These are phyloP conservation scores for Gibbula magus DNA, from an alignment of 2,888 invertebrate genomes.

Conservation along the genomic window DNA sequence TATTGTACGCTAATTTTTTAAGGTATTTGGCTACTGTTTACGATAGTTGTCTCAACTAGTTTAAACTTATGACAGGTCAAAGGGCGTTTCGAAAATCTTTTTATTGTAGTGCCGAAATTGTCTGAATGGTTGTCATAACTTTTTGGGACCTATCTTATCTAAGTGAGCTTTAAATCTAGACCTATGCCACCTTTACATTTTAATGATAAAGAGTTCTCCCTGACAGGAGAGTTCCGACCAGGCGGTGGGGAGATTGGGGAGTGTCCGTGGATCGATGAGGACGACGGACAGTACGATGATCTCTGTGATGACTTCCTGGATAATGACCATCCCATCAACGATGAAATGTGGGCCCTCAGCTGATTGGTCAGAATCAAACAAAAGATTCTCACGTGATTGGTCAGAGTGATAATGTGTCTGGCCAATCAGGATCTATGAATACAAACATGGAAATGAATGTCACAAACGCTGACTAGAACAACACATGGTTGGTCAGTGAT, in stretches of 20 bases:
- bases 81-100: too few species aligned
- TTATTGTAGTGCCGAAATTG: too few species aligned
- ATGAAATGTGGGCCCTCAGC: slow-evolving; percentile 27
- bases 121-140: not conserved
- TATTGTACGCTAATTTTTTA: too few species aligned
- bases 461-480: too few species aligned
- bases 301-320: slow-evolving; percentile 25
- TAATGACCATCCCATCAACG: slow-evolving; percentile 5
- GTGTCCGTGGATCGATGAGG: slow-evolving; percentile 26
- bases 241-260: not conserved
- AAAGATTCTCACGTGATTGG: too few species aligned
- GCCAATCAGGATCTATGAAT: not conserved
- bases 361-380: not conserved
- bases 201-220: not conserved
- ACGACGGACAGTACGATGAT: slow-evolving; percentile 35
- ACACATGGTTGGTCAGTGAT: too few species aligned
- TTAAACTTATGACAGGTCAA: too few species aligned
- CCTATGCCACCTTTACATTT: not conserved
- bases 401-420: too few species aligned
- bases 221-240: not conserved
- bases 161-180: not conserved
- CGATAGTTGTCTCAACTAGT: too few species aligned
- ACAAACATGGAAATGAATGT: not conserved
- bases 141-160: not conserved
- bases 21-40: too few species aligned